phyloP scores from a whole-genome alignment of 2,888 invertebrate genomes.

The Thalpophila matura region DNA sequence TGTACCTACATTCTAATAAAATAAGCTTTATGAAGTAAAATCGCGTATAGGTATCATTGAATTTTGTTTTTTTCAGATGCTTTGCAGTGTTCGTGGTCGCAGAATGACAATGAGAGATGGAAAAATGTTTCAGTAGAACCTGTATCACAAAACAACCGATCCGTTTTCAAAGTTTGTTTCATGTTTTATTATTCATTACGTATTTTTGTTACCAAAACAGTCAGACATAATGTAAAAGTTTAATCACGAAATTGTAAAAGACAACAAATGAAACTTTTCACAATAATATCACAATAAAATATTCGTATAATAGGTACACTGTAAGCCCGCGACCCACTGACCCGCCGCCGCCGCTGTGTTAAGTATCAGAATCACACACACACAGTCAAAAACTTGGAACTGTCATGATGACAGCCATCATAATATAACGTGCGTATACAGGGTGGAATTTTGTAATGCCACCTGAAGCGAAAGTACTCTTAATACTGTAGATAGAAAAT shows the following conservation, averaged over 20 bases:
- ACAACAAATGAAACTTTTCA: background rate
- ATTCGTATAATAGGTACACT: too few relatives aligned
- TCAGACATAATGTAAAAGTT: slow-evolving; percentile 9
- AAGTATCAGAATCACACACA: too few relatives aligned
- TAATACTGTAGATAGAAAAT: too few relatives aligned
- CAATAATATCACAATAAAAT: background rate
- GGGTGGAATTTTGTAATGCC: too few relatives aligned
- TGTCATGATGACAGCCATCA: background rate
- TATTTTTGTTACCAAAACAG: slow-evolving; percentile 7
- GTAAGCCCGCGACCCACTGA: too few relatives aligned
- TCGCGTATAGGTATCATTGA: too few relatives aligned
- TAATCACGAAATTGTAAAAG: background rate
- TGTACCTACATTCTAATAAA: too few relatives aligned
- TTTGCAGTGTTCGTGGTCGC: too few relatives aligned
- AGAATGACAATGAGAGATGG: background rate
- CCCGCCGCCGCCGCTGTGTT: too few relatives aligned
- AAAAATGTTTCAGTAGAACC: background rate
- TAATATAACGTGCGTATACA: background rate
- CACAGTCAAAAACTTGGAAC: background rate
- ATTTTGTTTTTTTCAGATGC: too few relatives aligned
- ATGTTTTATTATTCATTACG: background rate
- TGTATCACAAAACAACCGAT: background rate
- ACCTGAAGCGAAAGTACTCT: too few relatives aligned
- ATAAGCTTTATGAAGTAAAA: background rate
- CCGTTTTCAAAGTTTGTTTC: slow-evolving; percentile 7